Evolutionary conservation across 2,797 vertebrate genomes (phyloP).

Genomic region (Siniperca undulata): DNA sequence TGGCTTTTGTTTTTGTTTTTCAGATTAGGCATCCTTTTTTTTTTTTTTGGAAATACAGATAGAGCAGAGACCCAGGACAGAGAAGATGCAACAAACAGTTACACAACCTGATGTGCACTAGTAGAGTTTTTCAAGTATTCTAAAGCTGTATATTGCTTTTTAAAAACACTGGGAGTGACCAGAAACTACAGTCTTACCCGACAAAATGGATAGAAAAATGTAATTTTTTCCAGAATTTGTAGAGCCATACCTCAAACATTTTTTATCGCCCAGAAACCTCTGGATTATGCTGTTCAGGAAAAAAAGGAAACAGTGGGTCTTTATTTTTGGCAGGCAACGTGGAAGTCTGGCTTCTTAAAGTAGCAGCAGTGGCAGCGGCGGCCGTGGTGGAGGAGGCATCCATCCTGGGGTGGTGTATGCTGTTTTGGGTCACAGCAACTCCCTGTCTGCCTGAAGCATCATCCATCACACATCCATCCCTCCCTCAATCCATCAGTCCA

Average conservation of each 20-base stretch:
- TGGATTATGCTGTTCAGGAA: conserved; percentile 27
- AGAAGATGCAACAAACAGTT: background rate
- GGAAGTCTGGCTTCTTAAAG: conserved; percentile 65
- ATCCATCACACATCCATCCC: conserved; percentile 14
- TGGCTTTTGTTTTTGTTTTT: background rate
- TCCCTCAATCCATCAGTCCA: background rate
- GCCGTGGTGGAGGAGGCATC: conserved; percentile 22
- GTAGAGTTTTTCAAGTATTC: background rate
- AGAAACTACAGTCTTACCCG: background rate
- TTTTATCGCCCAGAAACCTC: conserved; percentile 53
- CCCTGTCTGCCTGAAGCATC: conserved; percentile 49
- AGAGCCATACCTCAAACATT: conserved; percentile 47
- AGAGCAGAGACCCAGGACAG: background rate
- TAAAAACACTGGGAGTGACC: background rate
- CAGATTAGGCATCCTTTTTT: background rate
- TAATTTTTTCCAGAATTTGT: conserved; percentile 49
- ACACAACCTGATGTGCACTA: too few species aligned
- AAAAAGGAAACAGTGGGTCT: conserved; percentile 44
- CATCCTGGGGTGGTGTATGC: conserved; percentile 18
- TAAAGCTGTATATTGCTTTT: background rate
- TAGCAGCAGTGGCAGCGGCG: conserved; percentile 21
- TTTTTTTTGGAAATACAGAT: background rate
- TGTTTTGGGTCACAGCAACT: conserved; percentile 59
- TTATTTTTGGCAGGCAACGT: conserved; percentile 61
- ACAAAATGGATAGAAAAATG: background rate